phyloP scores from a whole-genome alignment of 2,797 vertebrate genomes.

The Chaenodraco wilsoni region DNA sequence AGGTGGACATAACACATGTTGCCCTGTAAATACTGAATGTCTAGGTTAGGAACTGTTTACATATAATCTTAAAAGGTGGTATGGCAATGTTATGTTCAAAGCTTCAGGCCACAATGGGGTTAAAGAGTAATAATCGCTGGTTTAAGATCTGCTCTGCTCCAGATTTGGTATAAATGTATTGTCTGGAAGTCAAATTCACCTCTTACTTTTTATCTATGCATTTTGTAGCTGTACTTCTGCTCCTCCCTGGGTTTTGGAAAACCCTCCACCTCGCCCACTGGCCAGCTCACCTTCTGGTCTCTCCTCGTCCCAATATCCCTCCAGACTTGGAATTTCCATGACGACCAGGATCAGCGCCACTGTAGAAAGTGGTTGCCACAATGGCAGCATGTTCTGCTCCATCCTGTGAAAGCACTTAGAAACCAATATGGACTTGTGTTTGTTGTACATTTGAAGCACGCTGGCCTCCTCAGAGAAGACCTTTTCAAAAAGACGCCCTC shows the following conservation, averaged over 20 bases:
- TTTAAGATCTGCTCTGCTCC: neutral
- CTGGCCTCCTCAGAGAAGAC: neutral
- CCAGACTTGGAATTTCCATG: slow-evolving; percentile 85
- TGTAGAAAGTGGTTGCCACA: slow-evolving; percentile 90
- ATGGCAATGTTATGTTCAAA: neutral
- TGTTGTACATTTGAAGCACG: neutral
- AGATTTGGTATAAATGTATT: neutral
- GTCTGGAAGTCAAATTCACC: neutral
- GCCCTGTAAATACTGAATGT: too few relatives aligned
- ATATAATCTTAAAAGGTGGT: neutral
- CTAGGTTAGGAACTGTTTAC: too few relatives aligned
- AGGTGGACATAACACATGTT: too few relatives aligned
- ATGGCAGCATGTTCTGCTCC: slow-evolving; percentile 89
- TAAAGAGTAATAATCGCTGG: neutral
- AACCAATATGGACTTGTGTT: neutral
- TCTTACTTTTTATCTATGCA: neutral
- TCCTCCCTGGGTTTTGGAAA: slow-evolving; percentile 85
- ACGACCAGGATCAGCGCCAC: slow-evolving; percentile 89
- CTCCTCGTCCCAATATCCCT: slow-evolving; percentile 77
- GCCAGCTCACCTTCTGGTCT: slow-evolving; percentile 78
- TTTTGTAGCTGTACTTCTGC: slow-evolving; percentile 67
- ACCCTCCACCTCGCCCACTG: slow-evolving; percentile 89
- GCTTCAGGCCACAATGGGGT: neutral
- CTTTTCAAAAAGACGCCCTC: neutral
- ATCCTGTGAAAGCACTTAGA: slow-evolving; percentile 81